A percentile compares a stretch with the other conserved stretches of the same genome.
phyloP scores from a whole-genome alignment of 30 jellyfish, hydroid and myxozoan genomes.

The Phacellophora camtschatica region DNA sequence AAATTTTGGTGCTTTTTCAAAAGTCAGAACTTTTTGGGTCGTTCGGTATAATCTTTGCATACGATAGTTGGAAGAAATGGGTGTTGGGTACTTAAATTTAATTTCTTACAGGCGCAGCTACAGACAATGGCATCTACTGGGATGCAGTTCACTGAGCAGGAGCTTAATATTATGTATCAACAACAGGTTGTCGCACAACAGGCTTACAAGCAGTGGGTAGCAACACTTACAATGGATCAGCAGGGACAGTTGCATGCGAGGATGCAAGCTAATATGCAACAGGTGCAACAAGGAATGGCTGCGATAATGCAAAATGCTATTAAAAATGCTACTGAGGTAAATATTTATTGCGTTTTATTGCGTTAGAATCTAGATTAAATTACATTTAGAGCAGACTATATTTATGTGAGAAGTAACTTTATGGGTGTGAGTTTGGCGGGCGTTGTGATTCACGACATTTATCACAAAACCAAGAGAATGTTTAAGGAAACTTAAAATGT shows the following conservation, averaged over 20 bases:
- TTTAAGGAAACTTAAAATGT: no score
- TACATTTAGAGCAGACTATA: no score
- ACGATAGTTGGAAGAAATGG: no score
- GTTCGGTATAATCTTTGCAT: no score
- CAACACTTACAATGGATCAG: constrained; percentile 93
- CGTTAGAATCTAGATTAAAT: no score
- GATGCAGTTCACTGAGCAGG: constrained; percentile 94
- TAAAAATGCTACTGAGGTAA: constrained; percentile 54
- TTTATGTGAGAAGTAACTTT: no score
- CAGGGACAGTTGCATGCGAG: constrained; percentile 93
- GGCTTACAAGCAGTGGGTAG: constrained; percentile 96
- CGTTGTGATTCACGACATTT: no score
- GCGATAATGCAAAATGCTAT: constrained; percentile 75
- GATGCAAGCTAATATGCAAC: constrained; percentile 98
- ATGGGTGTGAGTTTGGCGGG: no score
- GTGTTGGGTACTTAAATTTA: no score
- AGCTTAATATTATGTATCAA: constrained; percentile 90
- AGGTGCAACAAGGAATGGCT: constrained; percentile 96
- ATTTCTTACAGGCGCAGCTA: constrained; percentile 75
- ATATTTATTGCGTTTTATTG: neutral
- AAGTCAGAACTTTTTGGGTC: no score
- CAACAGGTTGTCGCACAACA: constrained; percentile 97
- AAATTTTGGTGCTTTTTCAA: no score
- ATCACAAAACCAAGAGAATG: no score
- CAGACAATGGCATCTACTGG: constrained; percentile 98